These are phyloP conservation scores for Atrichornis clamosus DNA, from an alignment of 2,113 vertebrate genomes.

Conservation along the genomic window DNA sequence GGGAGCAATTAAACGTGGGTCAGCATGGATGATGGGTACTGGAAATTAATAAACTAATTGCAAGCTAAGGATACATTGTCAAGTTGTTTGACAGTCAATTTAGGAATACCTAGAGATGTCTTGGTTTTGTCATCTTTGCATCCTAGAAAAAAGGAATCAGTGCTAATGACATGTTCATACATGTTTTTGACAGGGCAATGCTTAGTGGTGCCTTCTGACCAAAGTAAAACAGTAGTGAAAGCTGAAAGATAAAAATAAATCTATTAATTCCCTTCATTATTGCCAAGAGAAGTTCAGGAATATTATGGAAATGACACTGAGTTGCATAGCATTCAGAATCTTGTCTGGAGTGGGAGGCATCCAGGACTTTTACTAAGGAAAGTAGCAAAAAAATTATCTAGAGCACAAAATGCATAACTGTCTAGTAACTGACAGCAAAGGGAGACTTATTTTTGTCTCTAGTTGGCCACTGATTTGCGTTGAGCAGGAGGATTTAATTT, in stretches of 20 bases:
- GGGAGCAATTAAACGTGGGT: neutral
- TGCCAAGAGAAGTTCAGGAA: neutral
- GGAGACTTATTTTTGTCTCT: neutral
- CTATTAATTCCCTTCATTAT: neutral
- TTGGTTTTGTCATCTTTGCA: neutral
- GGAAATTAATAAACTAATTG: neutral
- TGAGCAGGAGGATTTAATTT: neutral
- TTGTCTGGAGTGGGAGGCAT: neutral
- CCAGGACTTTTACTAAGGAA: neutral
- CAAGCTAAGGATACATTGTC: neutral
- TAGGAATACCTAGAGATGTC: neutral
- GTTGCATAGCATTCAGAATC: neutral
- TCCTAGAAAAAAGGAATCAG: neutral
- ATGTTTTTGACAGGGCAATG: neutral
- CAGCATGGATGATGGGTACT: neutral
- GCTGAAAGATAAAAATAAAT: neutral
- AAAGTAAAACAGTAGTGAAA: neutral
- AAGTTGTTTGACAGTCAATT: neutral
- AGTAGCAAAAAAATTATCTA: neutral
- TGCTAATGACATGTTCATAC: neutral
- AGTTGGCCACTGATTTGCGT: neutral
- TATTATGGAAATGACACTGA: neutral
- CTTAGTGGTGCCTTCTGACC: neutral
- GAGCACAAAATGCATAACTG: neutral
- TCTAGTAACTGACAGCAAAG: neutral